Percentiles rank a stretch among this genome's conserved stretches.
These are phyloP conservation scores for Chymomyza fuscimana DNA, from an alignment of 2,888 invertebrate species.

Conservation along the genomic window DNA sequence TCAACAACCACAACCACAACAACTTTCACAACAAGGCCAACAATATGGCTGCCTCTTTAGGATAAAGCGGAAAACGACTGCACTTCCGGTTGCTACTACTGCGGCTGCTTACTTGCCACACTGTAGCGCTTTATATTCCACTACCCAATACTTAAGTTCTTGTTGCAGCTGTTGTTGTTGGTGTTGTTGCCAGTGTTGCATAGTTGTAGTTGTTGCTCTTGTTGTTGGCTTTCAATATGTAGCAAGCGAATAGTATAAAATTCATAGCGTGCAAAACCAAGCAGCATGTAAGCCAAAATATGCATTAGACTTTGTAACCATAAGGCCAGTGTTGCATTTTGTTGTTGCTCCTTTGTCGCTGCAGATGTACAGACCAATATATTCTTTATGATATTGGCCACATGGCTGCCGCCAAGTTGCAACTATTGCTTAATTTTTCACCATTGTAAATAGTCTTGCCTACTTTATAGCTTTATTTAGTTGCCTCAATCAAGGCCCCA, in stretches of 20 bases:
- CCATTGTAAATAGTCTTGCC: slow-evolving; percentile 15
- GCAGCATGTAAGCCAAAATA: slow-evolving; percentile 55
- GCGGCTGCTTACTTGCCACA: neutral
- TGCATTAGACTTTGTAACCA: slow-evolving; percentile 49
- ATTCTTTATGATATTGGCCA: slow-evolving; percentile 49
- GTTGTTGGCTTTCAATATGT: slow-evolving; percentile 17
- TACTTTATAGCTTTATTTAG: slow-evolving; percentile 66
- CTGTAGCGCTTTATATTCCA: neutral
- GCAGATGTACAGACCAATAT: slow-evolving; percentile 24
- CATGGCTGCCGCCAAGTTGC: neutral
- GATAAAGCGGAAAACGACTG: slow-evolving; percentile 68
- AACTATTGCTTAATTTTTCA: slow-evolving; percentile 25
- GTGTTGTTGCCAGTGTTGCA: slow-evolving; percentile 1
- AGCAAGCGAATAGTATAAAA: slow-evolving; percentile 49
- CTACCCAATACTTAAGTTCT: neutral
- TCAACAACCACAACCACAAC: slow-evolving; percentile 14
- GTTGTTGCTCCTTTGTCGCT: neutral
- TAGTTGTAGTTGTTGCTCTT: no score
- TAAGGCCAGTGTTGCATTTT: neutral
- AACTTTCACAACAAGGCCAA: slow-evolving; percentile 5
- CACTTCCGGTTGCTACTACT: slow-evolving; percentile 55
- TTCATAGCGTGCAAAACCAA: slow-evolving; percentile 62
- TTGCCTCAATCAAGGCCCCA: slow-evolving; percentile 37
- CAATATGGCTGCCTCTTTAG: slow-evolving; percentile 57
- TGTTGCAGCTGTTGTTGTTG: neutral